Evolutionary conservation across 2,888 invertebrate genomes (phyloP), one percentile per base, ranked within the genome.

Genomic region (Acanthosepion pharaonis): DNA sequence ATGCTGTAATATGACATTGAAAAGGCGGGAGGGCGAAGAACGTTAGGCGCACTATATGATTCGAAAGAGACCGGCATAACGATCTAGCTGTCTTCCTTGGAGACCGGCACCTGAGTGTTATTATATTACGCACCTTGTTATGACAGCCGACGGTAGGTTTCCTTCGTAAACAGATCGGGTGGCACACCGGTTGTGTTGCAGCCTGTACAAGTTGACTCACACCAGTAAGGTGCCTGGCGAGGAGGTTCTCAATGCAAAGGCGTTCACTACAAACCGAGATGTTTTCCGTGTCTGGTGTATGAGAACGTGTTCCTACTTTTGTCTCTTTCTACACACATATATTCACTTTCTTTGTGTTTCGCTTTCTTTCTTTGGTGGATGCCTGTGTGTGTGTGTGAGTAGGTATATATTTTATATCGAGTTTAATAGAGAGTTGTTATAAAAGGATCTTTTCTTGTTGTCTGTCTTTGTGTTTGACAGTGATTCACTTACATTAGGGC

Each of bases 71-170:
- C n/a, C 3, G 78, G 78, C 78, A 15, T 78, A 33, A n/a, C 33
- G 78, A 78, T 15, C 23, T 59, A 23, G n/a, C 78, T n/a, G 78
- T n/a, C 78, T 78, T 78, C 78, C n/a, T 33, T 78, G 33, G 78
- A n/a, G 78, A n/a, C 78, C 78, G 33, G n/a, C 33, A 78, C 78
- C 78, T 78, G 78, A 33, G 78, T 78, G n/a, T 78, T 78, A 78
- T 78, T 78, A 11, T 78, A 78, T n/a, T 78, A 78, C 78, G 3
- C 78, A 78, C 78, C 78, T 78, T 78, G 78, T 78, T 78, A 15
- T 78, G n/a, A 78, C 78, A 78, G 78, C 78, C 78, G 78, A n/a
- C 78, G 78, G 78, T 78, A 33, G 78, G 78, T 78, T 78, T 78
- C n/a, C n/a, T 78, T 23, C n/a, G 33, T 78, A 78, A 78, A 78